These are phyloP conservation scores for Neoniphon sammara DNA, from an alignment of 2,797 vertebrate species.

Conservation along the genomic window DNA sequence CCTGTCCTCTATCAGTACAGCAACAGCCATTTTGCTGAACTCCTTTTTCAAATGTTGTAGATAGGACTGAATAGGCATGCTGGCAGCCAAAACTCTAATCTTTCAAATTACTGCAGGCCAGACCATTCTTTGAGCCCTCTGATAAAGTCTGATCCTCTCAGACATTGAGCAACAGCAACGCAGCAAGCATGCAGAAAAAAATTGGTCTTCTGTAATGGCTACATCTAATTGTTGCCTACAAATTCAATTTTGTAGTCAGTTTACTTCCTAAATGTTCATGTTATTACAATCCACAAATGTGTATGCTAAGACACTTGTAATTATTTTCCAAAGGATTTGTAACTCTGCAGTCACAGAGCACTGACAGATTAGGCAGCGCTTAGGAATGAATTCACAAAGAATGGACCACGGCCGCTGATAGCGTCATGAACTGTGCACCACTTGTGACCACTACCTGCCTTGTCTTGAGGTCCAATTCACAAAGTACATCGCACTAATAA, in stretches of 20 bases:
- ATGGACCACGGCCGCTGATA: no score
- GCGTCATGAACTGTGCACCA: no score
- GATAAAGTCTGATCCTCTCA: slow-evolving; percentile 45
- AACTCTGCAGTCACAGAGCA: neutral
- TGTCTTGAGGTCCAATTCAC: no score
- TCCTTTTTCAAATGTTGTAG: slow-evolving; percentile 52
- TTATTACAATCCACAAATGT: no score
- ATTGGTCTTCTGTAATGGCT: neutral
- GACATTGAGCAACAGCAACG: neutral
- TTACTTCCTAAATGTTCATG: no score
- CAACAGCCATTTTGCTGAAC: slow-evolving; percentile 39
- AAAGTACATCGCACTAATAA: no score
- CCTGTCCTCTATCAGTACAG: slow-evolving; percentile 17
- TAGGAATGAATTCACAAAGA: neutral
- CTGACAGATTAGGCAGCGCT: neutral
- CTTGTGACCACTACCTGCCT: no score
- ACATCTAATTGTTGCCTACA: slow-evolving; percentile 9
- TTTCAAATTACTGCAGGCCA: slow-evolving; percentile 43
- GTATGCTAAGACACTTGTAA: neutral
- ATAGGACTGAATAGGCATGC: slow-evolving; percentile 12
- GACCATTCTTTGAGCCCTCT: slow-evolving; percentile 2
- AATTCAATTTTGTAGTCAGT: no score
- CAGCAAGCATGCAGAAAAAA: slow-evolving; percentile 26
- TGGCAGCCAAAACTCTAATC: slow-evolving; percentile 26
- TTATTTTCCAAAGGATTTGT: slow-evolving; percentile 26